phyloP scores from a whole-genome alignment of 2,113 vertebrate genomes.

The Marmota monax region DNA sequence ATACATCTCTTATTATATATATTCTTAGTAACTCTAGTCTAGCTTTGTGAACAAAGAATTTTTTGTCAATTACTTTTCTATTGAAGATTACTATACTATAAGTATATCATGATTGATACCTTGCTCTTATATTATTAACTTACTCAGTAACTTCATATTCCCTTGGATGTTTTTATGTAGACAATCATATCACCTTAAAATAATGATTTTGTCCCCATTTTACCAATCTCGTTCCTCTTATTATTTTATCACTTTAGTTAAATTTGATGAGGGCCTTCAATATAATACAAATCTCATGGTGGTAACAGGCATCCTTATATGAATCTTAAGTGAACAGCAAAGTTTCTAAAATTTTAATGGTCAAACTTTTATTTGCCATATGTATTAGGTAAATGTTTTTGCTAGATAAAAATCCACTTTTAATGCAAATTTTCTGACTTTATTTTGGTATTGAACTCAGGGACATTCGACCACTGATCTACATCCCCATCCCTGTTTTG shows the following conservation, averaged over 20 bases:
- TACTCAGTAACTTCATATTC: background rate
- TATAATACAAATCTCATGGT: background rate
- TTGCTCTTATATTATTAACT: background rate
- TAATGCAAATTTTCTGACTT: background rate
- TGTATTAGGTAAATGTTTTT: background rate
- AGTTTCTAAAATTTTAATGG: background rate
- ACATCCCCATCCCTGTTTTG: too few species aligned
- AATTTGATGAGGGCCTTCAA: background rate
- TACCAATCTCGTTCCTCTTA: background rate
- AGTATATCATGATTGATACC: background rate
- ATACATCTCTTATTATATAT: background rate
- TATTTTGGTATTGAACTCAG: too few species aligned
- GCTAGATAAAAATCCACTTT: background rate
- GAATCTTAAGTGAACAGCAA: background rate
- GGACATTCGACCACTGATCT: too few species aligned
- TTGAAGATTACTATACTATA: background rate
- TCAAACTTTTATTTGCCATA: background rate
- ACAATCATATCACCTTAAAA: background rate
- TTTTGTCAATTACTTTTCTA: background rate
- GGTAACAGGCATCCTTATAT: background rate
- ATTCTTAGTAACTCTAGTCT: background rate
- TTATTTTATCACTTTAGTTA: background rate
- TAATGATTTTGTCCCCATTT: background rate
- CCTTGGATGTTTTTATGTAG: background rate
- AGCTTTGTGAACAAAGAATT: background rate